Conservation (phyloP, 2,888 invertebrate species). For the Acrobasis repandana region DNA sequence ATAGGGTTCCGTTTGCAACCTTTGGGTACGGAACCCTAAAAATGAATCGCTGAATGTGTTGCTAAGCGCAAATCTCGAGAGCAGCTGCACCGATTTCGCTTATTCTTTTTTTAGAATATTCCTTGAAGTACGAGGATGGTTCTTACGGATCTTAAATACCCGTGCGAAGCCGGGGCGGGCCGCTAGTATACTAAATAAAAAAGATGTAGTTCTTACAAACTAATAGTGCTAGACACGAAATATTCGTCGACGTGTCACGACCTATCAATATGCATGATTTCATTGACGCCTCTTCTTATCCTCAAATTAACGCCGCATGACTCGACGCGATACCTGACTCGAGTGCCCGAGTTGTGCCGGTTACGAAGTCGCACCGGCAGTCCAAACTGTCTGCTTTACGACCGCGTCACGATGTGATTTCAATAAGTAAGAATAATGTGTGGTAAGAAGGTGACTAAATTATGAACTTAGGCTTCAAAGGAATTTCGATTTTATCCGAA, state of each 20-base stretch:
- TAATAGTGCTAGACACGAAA: neutral
- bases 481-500: too few species aligned
- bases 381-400: neutral
- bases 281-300: neutral
- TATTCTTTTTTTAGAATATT: too few species aligned
- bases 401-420: neutral
- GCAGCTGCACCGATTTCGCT: too few species aligned
- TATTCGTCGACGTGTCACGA: neutral
- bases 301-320: slow-evolving; percentile 4
- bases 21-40: too few species aligned
- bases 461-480: neutral
- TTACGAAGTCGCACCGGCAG: neutral
- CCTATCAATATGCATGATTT: slow-evolving; percentile 1
- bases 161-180: too few species aligned
- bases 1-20: too few species aligned
- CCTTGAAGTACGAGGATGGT: too few species aligned
- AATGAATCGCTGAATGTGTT: too few species aligned
- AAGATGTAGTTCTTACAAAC: neutral
- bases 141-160: too few species aligned
- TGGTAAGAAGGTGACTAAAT: neutral
- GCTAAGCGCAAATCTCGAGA: too few species aligned
- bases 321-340: neutral
- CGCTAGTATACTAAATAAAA: too few species aligned
- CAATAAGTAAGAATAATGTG: neutral
- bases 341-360: neutral